Evolutionary conservation across 2,113 vertebrate genomes (phyloP).

Genomic region (Syrrhaptes paradoxus): DNA sequence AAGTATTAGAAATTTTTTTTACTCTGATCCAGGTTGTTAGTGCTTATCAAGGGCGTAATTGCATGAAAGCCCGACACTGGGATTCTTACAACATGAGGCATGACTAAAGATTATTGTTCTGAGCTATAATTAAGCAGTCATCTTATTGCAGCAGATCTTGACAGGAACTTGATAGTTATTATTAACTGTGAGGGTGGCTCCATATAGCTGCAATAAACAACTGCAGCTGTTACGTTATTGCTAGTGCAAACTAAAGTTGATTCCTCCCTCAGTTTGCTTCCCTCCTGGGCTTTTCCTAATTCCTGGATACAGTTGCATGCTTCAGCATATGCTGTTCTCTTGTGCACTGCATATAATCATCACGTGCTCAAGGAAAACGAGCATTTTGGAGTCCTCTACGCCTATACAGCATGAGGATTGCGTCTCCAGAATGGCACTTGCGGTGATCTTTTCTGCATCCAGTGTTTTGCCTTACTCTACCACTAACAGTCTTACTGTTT

Average conservation of each 20-base stretch:
- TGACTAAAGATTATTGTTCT: constrained; percentile 38
- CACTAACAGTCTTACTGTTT: neutral
- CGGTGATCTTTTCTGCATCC: neutral
- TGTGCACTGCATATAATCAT: neutral
- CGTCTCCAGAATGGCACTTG: neutral
- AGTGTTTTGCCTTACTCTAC: neutral
- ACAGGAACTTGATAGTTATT: constrained; percentile 47
- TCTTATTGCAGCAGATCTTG: constrained; percentile 17
- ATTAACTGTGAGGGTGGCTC: constrained; percentile 33
- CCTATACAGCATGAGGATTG: no score
- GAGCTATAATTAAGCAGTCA: constrained; percentile 41
- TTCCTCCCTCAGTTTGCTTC: neutral
- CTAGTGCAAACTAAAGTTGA: neutral
- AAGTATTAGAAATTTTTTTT: no score
- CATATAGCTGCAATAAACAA: neutral
- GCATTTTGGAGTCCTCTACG: neutral
- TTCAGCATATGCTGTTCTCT: neutral
- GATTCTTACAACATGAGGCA: neutral
- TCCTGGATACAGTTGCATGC: neutral
- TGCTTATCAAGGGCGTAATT: constrained; percentile 32
- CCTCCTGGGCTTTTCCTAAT: neutral
- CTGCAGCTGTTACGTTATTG: neutral
- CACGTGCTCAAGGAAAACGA: neutral
- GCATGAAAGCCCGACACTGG: neutral
- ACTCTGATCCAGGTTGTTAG: no score